Conservation (phyloP, 2,113 vertebrate genomes). For the Pelobates fuscus region DNA sequence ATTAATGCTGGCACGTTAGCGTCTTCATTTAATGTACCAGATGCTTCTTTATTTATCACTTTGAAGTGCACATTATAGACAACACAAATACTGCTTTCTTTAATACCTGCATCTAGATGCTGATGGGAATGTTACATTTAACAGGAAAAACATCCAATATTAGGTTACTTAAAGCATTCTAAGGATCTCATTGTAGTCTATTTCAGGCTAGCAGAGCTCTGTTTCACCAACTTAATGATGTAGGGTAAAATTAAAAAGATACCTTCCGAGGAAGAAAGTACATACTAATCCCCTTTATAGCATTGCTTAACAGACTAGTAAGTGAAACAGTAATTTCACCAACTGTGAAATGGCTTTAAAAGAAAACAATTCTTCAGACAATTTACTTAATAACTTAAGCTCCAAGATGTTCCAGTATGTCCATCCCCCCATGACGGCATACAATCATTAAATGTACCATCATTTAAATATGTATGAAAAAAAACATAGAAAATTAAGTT, state of each 20-base stretch:
- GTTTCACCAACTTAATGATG: constrained; percentile 49
- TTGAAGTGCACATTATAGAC: constrained; percentile 21
- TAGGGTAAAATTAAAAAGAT: constrained; percentile 51
- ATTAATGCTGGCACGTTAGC: constrained; percentile 42
- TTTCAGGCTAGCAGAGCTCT: constrained; percentile 22
- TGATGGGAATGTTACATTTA: constrained; percentile 31
- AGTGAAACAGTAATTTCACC: constrained; percentile 48
- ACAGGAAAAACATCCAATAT: constrained; percentile 41
- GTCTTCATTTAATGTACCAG: constrained; percentile 45
- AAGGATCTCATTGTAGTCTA: constrained; percentile 25
- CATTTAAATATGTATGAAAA: constrained; percentile 38
- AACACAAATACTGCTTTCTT: constrained; percentile 27
- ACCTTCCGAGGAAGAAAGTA: constrained; percentile 45
- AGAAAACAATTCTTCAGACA: constrained; percentile 50
- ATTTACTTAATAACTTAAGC: constrained; percentile 48
- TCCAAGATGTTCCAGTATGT: constrained; percentile 41
- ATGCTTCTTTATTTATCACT: constrained; percentile 34
- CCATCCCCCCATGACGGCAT: constrained; percentile 20
- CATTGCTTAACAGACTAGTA: constrained; percentile 49
- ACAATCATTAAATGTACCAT: constrained; percentile 38
- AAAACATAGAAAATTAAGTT: constrained; percentile 20
- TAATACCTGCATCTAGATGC: constrained; percentile 17
- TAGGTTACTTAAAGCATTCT: constrained; percentile 42
- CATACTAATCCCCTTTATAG: constrained; percentile 49
- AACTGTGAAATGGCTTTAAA: constrained; percentile 51